These are phyloP conservation scores for Scaptomyza caliginosa DNA, from an alignment of 2,888 invertebrate genomes.

Conservation along the genomic window DNA sequence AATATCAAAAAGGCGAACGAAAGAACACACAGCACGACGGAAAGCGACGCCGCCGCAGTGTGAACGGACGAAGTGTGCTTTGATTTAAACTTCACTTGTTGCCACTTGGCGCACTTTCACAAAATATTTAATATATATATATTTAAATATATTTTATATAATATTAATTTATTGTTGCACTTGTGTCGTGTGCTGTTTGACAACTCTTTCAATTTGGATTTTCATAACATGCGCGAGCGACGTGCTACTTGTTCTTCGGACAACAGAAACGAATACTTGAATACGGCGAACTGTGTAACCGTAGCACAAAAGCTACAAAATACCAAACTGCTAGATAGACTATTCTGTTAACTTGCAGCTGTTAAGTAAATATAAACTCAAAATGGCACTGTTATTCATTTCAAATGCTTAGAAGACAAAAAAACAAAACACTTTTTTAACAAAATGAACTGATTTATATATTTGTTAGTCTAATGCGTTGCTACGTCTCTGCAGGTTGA, in stretches of 20 bases:
- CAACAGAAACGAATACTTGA: conserved; percentile 46
- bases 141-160: not conserved
- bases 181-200: conserved; percentile 24
- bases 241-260: conserved; percentile 30
- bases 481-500: conserved; percentile 61
- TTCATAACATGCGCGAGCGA: conserved; percentile 48
- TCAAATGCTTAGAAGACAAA: not conserved
- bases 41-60: conserved; percentile 59
- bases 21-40: conserved; percentile 49
- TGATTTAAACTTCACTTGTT: conserved; percentile 55
- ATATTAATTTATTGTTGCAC: conserved; percentile 33
- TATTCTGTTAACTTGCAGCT: not conserved
- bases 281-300: conserved; percentile 43
- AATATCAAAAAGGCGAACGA: conserved; percentile 46
- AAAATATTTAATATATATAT: not conserved
- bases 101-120: conserved; percentile 22
- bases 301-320: conserved; percentile 1
- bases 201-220: conserved; percentile 29
- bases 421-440: conserved; percentile 12
- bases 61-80: conserved; percentile 45
- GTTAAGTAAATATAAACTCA: not conserved
- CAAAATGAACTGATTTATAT: conserved; percentile 21
- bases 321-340: too few species aligned
- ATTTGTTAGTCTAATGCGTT: conserved; percentile 12
- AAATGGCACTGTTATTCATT: conserved; percentile 12